Evolutionary conservation across 2,113 vertebrate species (phyloP).

Genomic region (Neogale vison): DNA sequence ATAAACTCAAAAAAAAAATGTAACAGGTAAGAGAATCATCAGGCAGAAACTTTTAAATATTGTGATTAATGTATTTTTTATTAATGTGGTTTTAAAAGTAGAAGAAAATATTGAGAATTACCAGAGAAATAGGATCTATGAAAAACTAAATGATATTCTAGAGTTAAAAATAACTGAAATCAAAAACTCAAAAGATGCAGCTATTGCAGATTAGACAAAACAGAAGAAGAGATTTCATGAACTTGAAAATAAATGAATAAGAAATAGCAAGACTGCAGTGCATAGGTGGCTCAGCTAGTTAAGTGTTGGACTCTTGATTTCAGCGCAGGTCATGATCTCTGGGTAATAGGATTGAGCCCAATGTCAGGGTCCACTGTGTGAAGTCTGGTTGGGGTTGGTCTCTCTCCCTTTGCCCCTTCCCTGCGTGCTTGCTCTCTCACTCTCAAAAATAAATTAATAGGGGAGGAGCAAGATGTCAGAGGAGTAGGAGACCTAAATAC

Average conservation of each 20-base stretch:
- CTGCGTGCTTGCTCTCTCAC: neutral
- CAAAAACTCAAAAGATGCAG: neutral
- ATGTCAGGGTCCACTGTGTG: neutral
- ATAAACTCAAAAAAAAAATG: neutral
- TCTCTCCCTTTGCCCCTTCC: neutral
- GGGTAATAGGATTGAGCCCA: neutral
- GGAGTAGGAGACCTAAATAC: too few species aligned
- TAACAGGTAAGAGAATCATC: neutral
- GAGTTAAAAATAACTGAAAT: slow-evolving; percentile 1
- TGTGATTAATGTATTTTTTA: neutral
- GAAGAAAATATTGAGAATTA: neutral
- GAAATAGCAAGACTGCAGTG: neutral
- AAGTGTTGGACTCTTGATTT: neutral
- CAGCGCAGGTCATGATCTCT: neutral
- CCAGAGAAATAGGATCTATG: neutral
- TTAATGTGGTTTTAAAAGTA: neutral
- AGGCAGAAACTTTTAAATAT: neutral
- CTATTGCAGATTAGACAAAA: neutral
- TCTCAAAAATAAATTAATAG: too few species aligned
- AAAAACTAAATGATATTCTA: neutral
- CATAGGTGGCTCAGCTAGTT: neutral
- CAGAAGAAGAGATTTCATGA: neutral
- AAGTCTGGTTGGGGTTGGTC: neutral
- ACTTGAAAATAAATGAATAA: neutral
- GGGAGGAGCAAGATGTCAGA: too few species aligned